phyloP scores from a whole-genome alignment of 2,888 invertebrate genomes.

The Electrophaes corylata region DNA sequence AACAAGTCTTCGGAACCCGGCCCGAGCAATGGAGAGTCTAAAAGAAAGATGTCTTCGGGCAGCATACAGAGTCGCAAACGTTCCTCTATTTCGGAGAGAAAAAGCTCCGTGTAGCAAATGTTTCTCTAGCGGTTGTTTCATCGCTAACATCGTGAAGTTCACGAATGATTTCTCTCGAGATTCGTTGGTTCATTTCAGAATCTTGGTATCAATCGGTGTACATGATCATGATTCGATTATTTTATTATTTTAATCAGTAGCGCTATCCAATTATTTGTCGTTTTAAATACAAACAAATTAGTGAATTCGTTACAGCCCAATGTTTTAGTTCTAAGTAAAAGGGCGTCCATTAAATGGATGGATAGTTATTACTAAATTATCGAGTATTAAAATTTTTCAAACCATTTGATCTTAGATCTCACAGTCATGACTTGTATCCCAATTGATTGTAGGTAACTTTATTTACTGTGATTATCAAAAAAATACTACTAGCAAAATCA shows the following conservation, averaged over 20 bases:
- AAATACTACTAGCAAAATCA: slow-evolving; percentile 35
- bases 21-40: slow-evolving; percentile 57
- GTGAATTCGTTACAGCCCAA: slow-evolving; percentile 52
- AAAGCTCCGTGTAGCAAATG: slow-evolving; percentile 75
- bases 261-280: slow-evolving; percentile 51
- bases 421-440: slow-evolving; percentile 36
- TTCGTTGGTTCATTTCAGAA: slow-evolving; percentile 35
- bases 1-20: slow-evolving; percentile 60
- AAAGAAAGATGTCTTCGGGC: slow-evolving; percentile 80
- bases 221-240: slow-evolving; percentile 15
- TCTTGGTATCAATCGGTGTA: slow-evolving; percentile 12
- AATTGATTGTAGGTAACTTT: slow-evolving; percentile 27
- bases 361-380: slow-evolving; percentile 62
- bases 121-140: slow-evolving; percentile 1
- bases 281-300: slow-evolving; percentile 47
- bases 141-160: slow-evolving; percentile 10
- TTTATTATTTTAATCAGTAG: slow-evolving; percentile 38
- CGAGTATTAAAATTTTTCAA: slow-evolving; percentile 44
- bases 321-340: slow-evolving; percentile 54
- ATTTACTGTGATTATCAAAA: slow-evolving; percentile 48
- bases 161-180: slow-evolving; percentile 26
- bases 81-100: slow-evolving; percentile 74
- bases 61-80: slow-evolving; percentile 75
- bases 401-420: slow-evolving; percentile 54
- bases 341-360: slow-evolving; percentile 70